A percentile compares a stretch with the other conserved stretches of the same genome.
Conservation (phyloP, 1,140 invertebrate genomes). For the Pogonognathellus flavescens region DNA sequence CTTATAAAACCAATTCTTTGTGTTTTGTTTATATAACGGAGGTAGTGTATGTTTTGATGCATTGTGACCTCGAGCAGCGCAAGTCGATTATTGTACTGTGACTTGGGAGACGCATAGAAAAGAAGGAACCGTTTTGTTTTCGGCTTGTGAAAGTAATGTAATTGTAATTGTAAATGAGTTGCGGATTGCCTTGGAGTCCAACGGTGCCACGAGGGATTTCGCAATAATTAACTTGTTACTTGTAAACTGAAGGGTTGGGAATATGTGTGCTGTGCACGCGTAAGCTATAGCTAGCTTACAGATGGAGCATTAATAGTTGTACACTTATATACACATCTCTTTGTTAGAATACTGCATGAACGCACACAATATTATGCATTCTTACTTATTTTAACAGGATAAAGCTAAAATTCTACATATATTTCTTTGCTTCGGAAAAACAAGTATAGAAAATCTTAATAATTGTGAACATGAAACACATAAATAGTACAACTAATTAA, state of each 20-base stretch:
- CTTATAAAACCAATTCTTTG: no score
- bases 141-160: constrained; percentile 4
- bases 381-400: no score
- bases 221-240: constrained; percentile 49
- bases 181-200: constrained; percentile 28
- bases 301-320: background rate
- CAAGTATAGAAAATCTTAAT: no score
- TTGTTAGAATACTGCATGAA: background rate
- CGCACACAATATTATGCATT: background rate
- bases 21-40: no score
- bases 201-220: constrained; percentile 14
- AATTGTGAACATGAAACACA: no score
- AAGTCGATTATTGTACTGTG: background rate
- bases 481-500: no score
- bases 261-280: no score
- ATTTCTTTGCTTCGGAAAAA: no score
- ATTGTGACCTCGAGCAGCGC: no score
- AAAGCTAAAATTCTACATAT: no score
- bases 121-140: constrained; percentile 39
- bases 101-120: constrained; percentile 6
- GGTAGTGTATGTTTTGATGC: no score
- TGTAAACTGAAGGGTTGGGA: constrained; percentile 28
- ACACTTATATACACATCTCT: background rate
- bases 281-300: background rate
- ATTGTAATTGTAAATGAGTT: constrained; percentile 23